These are phyloP conservation scores for Ondatra zibethicus DNA, from an alignment of 2,113 vertebrate species.

Conservation along the genomic window DNA sequence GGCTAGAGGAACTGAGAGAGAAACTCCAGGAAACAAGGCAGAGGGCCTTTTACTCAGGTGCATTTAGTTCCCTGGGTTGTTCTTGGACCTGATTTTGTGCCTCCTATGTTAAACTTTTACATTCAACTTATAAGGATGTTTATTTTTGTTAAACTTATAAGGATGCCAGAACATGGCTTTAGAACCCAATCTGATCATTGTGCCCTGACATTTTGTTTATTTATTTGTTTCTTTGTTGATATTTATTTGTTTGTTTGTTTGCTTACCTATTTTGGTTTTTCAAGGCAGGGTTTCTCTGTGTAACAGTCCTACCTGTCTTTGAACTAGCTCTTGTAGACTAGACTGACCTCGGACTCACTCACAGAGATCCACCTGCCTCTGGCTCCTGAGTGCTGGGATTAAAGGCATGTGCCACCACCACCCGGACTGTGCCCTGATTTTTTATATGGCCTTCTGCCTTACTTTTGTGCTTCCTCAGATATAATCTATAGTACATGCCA, in stretches of 20 bases:
- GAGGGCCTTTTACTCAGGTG: background rate
- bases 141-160: too few relatives aligned
- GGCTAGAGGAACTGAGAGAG: background rate
- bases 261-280: too few relatives aligned
- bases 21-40: background rate
- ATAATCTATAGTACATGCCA: background rate
- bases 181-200: background rate
- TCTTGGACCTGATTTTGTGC: background rate
- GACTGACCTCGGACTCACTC: too few relatives aligned
- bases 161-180: background rate
- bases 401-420: too few relatives aligned
- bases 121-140: background rate
- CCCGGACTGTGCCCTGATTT: background rate
- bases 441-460: background rate
- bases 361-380: too few relatives aligned
- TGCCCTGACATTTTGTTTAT: background rate
- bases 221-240: too few relatives aligned
- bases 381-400: too few relatives aligned
- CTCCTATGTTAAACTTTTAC: background rate
- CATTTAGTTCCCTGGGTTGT: background rate
- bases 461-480: background rate
- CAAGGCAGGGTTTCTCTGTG: too few relatives aligned
- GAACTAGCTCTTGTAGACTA: too few relatives aligned
- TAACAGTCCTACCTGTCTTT: too few relatives aligned
- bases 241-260: too few relatives aligned